Evolutionary conservation across 1,140 invertebrate genomes (phyloP), one percentile per base, ranked within the genome.

Genomic region (Plutomurus gul): DNA sequence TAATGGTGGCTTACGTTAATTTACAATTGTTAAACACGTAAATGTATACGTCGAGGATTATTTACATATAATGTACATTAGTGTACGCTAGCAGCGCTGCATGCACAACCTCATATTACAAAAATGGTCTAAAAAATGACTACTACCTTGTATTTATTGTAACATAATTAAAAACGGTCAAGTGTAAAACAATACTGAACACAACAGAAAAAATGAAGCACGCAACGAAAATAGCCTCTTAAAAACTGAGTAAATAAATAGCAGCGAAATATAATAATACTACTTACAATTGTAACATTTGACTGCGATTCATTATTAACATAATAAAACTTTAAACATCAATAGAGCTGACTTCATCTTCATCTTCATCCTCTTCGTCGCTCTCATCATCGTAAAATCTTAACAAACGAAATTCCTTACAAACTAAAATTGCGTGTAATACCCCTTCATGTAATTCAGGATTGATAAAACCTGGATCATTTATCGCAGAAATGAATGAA

Each of bases 201-300:
- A 65, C 56, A 56, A 25, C 20, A 33, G 51, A 65, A 65, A n/a
- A n/a, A n/a, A n/a, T n/a, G n/a, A 65, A 65, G 56, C 56, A 65
- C 56, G n/a, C n/a, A 43, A 36, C 36, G 56, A 65, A 65, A 65
- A 65, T 65, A 65, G 56, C 56, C 56, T 65, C 56, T 65, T 65
- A 33, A n/a, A 20, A 3, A 43, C 2, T 13, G n/a, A n/a, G 39
- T 43, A 43, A 43, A 43, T 49, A 18, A 18, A 7, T 20, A 65
- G 56, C 36, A 65, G 36, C 56, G 36, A 65, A 65, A 33, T 65
- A 65, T n/a, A 65, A n/a, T n/a, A n/a, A n/a, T n/a, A n/a, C n/a
- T n/a, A n/a, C n/a, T n/a, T 65, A 33, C 56, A 13, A 65, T 27
- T 33, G 56, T n/a, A n/a, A 65, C 56, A 13, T 2, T 3, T 3